These are phyloP conservation scores for Noctua fimbriata DNA, from an alignment of 2,888 invertebrate genomes.

Conservation along the genomic window DNA sequence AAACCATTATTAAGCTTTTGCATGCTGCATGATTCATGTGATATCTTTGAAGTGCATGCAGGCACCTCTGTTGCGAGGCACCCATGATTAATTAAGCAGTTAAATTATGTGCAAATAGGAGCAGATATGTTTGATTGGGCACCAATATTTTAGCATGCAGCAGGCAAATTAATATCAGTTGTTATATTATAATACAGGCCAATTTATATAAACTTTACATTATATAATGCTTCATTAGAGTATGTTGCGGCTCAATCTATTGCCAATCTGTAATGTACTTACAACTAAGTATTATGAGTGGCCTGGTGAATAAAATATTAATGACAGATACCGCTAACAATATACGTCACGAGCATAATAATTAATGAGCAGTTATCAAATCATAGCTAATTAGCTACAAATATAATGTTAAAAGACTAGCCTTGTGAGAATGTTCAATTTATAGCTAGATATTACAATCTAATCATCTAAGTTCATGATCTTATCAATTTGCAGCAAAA, in stretches of 20 bases:
- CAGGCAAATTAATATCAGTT: slow-evolving; percentile 84
- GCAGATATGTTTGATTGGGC: slow-evolving; percentile 72
- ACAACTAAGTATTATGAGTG: slow-evolving; percentile 74
- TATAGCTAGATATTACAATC: slow-evolving; percentile 79
- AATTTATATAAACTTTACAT: slow-evolving; percentile 64
- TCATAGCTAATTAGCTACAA: slow-evolving; percentile 80
- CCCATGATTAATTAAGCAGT: slow-evolving; percentile 78
- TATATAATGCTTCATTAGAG: slow-evolving; percentile 49
- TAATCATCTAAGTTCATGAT: slow-evolving; percentile 77
- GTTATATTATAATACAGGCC: slow-evolving; percentile 70
- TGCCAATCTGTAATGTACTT: slow-evolving; percentile 73
- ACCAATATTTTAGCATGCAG: slow-evolving; percentile 85
- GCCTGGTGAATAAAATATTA: slow-evolving; percentile 73
- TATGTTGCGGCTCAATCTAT: slow-evolving; percentile 61
- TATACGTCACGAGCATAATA: slow-evolving; percentile 75
- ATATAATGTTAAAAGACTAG: slow-evolving; percentile 80
- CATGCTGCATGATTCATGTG: slow-evolving; percentile 88
- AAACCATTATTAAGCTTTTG: slow-evolving; percentile 83
- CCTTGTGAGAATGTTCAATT: slow-evolving; percentile 74
- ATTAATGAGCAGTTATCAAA: slow-evolving; percentile 76
- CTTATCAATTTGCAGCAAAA: slow-evolving; percentile 77
- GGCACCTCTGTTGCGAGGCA: slow-evolving; percentile 75
- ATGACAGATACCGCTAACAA: slow-evolving; percentile 71
- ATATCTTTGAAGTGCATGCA: slow-evolving; percentile 81
- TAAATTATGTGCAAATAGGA: slow-evolving; percentile 77